These are phyloP conservation scores for Stenchaetothrips biformis DNA, from an alignment of 2,888 invertebrate genomes.

Conservation along the genomic window DNA sequence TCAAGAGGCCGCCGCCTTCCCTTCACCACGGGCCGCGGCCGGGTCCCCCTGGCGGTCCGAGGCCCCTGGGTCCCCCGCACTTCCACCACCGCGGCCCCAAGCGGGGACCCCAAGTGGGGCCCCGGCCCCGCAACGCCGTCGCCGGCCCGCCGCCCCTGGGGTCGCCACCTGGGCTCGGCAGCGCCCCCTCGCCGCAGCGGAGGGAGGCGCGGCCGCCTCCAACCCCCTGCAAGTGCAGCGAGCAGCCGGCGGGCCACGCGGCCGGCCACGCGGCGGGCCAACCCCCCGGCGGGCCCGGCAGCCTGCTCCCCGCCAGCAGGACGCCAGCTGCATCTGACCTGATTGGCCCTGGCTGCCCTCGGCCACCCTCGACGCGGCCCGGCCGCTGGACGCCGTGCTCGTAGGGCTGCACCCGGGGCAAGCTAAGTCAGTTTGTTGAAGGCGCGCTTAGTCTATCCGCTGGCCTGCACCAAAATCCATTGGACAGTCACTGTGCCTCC, in stretches of 20 bases:
- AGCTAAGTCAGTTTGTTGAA: not conserved
- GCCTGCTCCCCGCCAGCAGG: not conserved
- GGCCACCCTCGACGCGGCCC: not conserved
- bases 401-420: not conserved
- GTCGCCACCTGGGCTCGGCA: not conserved
- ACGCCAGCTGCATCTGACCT: not conserved
- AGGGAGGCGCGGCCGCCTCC: not conserved
- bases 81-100: slow-evolving; percentile 9
- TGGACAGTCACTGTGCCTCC: not conserved
- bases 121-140: not conserved
- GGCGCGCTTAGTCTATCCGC: not conserved
- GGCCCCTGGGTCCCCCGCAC: not conserved
- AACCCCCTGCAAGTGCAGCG: slow-evolving; percentile 17
- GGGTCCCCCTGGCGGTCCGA: not conserved
- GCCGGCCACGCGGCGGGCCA: slow-evolving; percentile 9
- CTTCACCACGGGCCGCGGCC: not conserved
- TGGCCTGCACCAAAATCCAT: too few relatives aligned
- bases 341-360: not conserved
- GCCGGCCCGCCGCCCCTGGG: not conserved
- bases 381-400: not conserved
- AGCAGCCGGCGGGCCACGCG: not conserved
- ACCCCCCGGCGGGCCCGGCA: not conserved
- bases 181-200: not conserved
- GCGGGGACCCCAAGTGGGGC: not conserved
- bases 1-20: not conserved